These are phyloP conservation scores for Eristalis intricaria DNA, from an alignment of 2,888 invertebrate genomes.

Conservation along the genomic window DNA sequence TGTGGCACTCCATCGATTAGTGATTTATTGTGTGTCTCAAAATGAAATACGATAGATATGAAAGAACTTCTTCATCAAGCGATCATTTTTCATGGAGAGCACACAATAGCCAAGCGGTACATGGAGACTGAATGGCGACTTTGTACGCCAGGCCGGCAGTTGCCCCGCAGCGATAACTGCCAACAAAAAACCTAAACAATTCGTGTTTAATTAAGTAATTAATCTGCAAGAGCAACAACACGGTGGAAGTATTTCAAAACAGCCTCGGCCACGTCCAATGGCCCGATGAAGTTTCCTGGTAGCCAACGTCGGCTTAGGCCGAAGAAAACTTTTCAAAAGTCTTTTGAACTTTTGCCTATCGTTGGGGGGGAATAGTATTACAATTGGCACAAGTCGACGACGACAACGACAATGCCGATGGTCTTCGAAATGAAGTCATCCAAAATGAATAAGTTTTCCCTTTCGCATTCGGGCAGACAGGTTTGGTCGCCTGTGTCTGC, in stretches of 20 bases:
- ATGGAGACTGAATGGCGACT: background rate
- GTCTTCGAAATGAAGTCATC: slow-evolving; percentile 56
- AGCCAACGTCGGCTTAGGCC: background rate
- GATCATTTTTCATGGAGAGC: slow-evolving; percentile 27
- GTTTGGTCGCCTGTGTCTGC: slow-evolving; percentile 13
- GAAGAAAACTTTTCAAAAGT: slow-evolving; percentile 42
- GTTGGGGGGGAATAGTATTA: slow-evolving; percentile 7
- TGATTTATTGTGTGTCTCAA: slow-evolving; percentile 59
- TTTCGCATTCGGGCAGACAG: slow-evolving; percentile 6
- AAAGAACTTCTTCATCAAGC: slow-evolving; percentile 21
- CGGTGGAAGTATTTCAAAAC: slow-evolving; percentile 5
- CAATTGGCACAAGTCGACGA: slow-evolving; percentile 35
- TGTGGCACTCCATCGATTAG: slow-evolving; percentile 65
- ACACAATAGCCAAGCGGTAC: background rate
- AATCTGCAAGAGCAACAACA: slow-evolving; percentile 21
- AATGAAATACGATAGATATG: slow-evolving; percentile 53
- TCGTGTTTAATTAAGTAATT: slow-evolving; percentile 68
- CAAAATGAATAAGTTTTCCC: slow-evolving; percentile 46
- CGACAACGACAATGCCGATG: slow-evolving; percentile 11
- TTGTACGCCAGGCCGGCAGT: slow-evolving; percentile 8
- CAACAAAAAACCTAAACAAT: slow-evolving; percentile 44
- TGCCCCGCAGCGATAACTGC: slow-evolving; percentile 16
- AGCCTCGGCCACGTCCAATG: slow-evolving; percentile 18
- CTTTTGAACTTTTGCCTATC: slow-evolving; percentile 47
- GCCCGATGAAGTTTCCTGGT: slow-evolving; percentile 11